These are phyloP conservation scores for Spilosoma lubricipeda DNA, from an alignment of 2,888 invertebrate species.

Conservation along the genomic window DNA sequence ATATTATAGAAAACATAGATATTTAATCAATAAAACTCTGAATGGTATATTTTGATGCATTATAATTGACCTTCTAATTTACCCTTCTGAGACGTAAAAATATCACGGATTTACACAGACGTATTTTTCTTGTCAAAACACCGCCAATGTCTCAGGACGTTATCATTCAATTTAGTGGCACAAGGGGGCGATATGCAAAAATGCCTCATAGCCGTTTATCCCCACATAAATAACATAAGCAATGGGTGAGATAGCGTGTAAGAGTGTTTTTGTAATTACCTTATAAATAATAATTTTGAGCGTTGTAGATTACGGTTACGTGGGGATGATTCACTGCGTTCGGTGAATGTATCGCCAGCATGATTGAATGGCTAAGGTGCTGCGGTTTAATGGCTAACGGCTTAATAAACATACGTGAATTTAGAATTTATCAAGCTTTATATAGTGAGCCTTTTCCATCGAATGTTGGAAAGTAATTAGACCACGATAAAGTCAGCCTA, in stretches of 20 bases:
- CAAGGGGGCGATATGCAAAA: slow-evolving; percentile 82
- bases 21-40: not conserved
- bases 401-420: not conserved
- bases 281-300: slow-evolving; percentile 84
- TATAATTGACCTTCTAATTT: not conserved
- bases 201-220: slow-evolving; percentile 78
- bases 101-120: not conserved
- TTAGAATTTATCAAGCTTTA: not conserved
- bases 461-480: not conserved
- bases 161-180: slow-evolving; percentile 78
- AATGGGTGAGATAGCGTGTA: slow-evolving; percentile 75
- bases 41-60: not conserved
- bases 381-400: not conserved
- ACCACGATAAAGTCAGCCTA: too few species aligned
- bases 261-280: slow-evolving; percentile 85
- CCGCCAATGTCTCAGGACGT: slow-evolving; percentile 47
- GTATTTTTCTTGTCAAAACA: slow-evolving; percentile 27
- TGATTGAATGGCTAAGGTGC: slow-evolving; percentile 37
- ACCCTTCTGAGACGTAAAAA: not conserved
- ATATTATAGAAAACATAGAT: not conserved
- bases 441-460: not conserved
- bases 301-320: slow-evolving; percentile 81
- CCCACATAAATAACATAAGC: slow-evolving; percentile 83
- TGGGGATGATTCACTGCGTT: slow-evolving; percentile 73
- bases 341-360: slow-evolving; percentile 22